Conservation (phyloP, 1,140 invertebrate species). For the Melitaea cinxia region DNA sequence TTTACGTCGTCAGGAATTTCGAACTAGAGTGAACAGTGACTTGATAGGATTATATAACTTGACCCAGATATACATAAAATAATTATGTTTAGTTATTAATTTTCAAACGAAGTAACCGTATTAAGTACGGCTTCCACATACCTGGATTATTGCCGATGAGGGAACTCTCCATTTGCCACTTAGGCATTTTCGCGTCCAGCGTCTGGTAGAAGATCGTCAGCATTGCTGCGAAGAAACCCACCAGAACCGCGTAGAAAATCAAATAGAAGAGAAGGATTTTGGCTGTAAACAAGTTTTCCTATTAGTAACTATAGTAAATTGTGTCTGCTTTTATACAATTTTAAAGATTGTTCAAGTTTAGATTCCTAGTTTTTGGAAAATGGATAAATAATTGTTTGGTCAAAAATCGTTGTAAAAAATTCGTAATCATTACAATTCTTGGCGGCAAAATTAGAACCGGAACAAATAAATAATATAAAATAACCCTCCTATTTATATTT, state of each 20-base stretch:
- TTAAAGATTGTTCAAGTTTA: no score
- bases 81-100: not conserved
- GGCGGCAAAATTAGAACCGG: no score
- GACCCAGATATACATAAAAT: not conserved
- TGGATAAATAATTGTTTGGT: no score
- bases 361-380: no score
- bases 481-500: no score
- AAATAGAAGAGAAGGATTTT: conserved; percentile 97
- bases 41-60: not conserved
- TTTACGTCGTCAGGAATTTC: not conserved
- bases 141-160: conserved; percentile 96
- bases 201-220: conserved; percentile 97
- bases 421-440: no score
- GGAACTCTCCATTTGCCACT: conserved; percentile 91
- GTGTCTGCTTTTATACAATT: no score
- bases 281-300: conserved; percentile 84
- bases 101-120: not conserved
- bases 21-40: not conserved
- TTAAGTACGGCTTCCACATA: conserved; percentile 58
- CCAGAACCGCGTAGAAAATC: conserved; percentile 94
- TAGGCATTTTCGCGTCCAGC: conserved; percentile 91
- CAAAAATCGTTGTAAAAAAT: no score
- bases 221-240: conserved; percentile 95
- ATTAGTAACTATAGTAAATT: no score
- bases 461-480: no score